These are phyloP conservation scores for Cavia porcellus DNA, from an alignment of 2,113 vertebrate genomes.

Conservation along the genomic window DNA sequence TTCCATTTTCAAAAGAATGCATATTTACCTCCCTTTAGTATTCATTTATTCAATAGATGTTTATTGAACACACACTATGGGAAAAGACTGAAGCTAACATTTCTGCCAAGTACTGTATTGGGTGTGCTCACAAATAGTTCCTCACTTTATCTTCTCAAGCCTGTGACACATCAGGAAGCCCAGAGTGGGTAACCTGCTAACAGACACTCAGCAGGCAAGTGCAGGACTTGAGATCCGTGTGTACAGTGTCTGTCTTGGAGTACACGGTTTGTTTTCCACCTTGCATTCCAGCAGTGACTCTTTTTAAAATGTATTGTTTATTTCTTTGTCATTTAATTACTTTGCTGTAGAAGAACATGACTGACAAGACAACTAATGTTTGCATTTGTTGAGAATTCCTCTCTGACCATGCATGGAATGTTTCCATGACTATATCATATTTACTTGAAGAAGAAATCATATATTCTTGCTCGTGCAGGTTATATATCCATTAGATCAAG, in stretches of 20 bases:
- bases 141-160: not conserved
- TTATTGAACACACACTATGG: slow-evolving; percentile 4
- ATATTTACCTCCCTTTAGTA: slow-evolving; percentile 38
- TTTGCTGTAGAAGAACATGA: not conserved
- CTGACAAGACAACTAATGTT: not conserved
- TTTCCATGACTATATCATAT: not conserved
- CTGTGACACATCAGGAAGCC: not conserved
- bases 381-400: not conserved
- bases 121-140: not conserved
- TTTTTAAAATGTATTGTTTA: not conserved
- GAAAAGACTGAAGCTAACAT: not conserved
- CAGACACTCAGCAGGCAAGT: not conserved
- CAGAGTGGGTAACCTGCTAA: not conserved
- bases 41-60: not conserved
- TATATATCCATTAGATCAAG: not conserved
- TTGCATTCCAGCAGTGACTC: not conserved
- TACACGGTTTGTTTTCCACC: not conserved
- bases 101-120: not conserved
- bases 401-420: not conserved
- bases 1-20: not conserved
- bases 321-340: not conserved
- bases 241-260: not conserved
- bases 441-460: not conserved
- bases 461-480: not conserved
- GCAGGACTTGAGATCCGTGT: not conserved